These are phyloP conservation scores for Masnerella sp. DNA, from an alignment of 2,888 invertebrate genomes.

Conservation along the genomic window DNA sequence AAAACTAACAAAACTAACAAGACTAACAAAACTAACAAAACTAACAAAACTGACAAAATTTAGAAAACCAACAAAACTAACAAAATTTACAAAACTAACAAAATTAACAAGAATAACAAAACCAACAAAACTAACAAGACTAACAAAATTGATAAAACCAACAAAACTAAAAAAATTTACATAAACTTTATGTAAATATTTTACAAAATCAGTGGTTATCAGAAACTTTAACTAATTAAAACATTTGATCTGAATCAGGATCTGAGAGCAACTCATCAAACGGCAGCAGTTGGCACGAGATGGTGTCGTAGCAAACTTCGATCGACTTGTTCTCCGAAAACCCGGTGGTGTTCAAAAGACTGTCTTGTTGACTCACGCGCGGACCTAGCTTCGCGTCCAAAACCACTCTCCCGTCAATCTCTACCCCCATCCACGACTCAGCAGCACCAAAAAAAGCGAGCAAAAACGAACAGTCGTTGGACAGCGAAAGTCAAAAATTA, in stretches of 20 bases:
- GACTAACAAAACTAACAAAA: too few species aligned
- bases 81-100: too few species aligned
- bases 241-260: too few species aligned
- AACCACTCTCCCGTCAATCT: conserved; percentile 30
- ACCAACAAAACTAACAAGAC: too few species aligned
- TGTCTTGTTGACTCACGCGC: conserved; percentile 76
- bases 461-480: conserved; percentile 6
- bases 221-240: conserved; percentile 7
- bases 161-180: too few species aligned
- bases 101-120: too few species aligned
- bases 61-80: too few species aligned
- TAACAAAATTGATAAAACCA: too few species aligned
- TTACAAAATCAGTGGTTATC: too few species aligned
- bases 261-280: conserved; percentile 79
- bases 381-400: conserved; percentile 70
- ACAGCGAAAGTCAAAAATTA: background rate
- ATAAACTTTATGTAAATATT: too few species aligned
- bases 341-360: conserved; percentile 78
- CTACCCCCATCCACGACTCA: background rate
- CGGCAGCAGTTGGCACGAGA: conserved; percentile 80
- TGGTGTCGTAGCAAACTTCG: conserved; percentile 80
- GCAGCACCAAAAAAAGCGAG: background rate
- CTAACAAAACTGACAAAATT: too few species aligned
- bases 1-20: too few species aligned
- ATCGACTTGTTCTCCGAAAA: conserved; percentile 74